phyloP scores from a whole-genome alignment of 2,797 vertebrate genomes.

The Spheniscus humboldti region DNA sequence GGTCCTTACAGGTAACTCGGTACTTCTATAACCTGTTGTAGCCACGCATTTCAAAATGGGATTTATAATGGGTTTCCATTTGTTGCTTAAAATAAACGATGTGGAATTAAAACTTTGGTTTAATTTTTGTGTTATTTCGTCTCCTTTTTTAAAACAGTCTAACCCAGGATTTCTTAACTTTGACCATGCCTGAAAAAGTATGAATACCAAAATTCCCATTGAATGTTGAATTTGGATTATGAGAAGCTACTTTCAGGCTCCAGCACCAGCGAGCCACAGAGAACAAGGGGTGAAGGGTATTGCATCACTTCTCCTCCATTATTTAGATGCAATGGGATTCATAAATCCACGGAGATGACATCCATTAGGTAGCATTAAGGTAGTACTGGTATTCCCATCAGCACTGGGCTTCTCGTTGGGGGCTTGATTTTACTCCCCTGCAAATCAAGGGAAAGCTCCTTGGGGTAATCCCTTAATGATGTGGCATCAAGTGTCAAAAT shows the following conservation, averaged over 20 bases:
- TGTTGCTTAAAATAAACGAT: accelerated
- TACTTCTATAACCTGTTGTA: not conserved
- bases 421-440: not conserved
- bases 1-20: not conserved
- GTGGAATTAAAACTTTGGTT: not conserved
- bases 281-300: not conserved
- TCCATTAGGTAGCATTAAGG: conserved; percentile 49
- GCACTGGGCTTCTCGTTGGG: not conserved
- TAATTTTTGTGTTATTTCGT: not conserved
- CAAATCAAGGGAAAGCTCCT: conserved; percentile 12
- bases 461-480: not conserved
- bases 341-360: conserved; percentile 10
- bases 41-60: not conserved
- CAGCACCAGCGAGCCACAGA: not conserved
- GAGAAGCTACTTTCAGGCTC: not conserved
- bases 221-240: not conserved
- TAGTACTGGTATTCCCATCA: not conserved
- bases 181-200: not conserved
- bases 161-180: not conserved
- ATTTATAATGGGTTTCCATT: not conserved
- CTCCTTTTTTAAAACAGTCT: not conserved
- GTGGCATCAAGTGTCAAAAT: conserved; percentile 35
- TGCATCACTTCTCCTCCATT: conserved; percentile 29
- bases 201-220: not conserved
- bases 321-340: conserved; percentile 29